phyloP scores from a whole-genome alignment of 2,113 vertebrate species.

The Pongo abelii region DNA sequence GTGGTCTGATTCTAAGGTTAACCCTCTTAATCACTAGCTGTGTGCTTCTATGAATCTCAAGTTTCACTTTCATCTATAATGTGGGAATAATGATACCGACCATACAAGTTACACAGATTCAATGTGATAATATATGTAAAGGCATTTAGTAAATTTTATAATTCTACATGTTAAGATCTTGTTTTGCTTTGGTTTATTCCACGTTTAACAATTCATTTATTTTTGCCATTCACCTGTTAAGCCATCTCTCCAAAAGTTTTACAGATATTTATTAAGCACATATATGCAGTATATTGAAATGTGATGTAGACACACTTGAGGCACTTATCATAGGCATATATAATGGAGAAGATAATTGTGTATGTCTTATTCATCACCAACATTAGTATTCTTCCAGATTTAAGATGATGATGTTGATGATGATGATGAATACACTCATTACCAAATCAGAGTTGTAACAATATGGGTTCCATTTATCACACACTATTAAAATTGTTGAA shows the following conservation, averaged over 20 bases:
- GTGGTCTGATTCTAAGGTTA: too few species aligned
- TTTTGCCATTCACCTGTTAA: background rate
- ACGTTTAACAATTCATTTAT: background rate
- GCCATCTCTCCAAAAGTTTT: background rate
- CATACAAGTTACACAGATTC: background rate
- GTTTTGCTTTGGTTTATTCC: background rate
- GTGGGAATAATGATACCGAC: background rate
- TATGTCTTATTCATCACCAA: background rate
- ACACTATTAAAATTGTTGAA: background rate
- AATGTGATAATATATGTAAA: background rate
- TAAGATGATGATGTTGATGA: background rate
- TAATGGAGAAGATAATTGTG: background rate
- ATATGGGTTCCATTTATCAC: background rate
- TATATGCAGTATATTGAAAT: background rate
- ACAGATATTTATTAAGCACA: background rate
- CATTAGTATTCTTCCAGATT: background rate
- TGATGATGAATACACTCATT: background rate
- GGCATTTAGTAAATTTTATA: background rate
- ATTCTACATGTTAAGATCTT: background rate
- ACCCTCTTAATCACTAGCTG: background rate
- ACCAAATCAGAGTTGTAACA: background rate
- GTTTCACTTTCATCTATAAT: background rate
- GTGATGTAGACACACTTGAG: background rate
- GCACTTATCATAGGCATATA: background rate
- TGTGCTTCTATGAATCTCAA: background rate